phyloP scores from a whole-genome alignment of 2,113 vertebrate genomes.

The Odontophorus gujanensis region DNA sequence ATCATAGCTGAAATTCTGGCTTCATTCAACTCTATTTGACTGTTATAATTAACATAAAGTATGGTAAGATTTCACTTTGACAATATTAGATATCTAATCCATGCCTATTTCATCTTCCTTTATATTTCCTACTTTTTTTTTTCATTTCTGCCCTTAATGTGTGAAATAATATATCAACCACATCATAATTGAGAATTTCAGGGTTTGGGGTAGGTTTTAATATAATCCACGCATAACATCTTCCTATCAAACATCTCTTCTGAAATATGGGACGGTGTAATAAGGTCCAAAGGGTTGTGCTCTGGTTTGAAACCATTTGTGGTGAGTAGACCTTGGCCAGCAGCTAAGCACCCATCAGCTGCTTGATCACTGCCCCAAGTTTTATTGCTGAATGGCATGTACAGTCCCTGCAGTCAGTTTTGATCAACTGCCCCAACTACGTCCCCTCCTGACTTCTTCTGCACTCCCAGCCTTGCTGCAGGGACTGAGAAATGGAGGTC shows the following conservation, averaged over 20 bases:
- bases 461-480: fast-evolving
- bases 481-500: not conserved
- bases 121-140: not conserved
- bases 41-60: not conserved
- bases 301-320: not conserved
- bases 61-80: not conserved
- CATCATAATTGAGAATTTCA: not conserved
- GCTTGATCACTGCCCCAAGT: fast-evolving
- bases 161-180: not conserved
- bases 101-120: not conserved
- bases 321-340: not conserved
- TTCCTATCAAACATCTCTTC: not conserved
- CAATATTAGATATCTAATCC: not conserved
- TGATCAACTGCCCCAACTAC: not conserved
- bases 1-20: not conserved
- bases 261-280: not conserved
- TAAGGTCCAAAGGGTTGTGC: not conserved
- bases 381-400: not conserved
- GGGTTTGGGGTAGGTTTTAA: not conserved
- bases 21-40: not conserved
- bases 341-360: not conserved
- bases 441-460: not conserved
- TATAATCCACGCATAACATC: not conserved
- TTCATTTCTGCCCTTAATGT: not conserved
- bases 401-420: not conserved